Conservation (phyloP, 2,888 invertebrate species). For the Agonopterix heracliana region DNA sequence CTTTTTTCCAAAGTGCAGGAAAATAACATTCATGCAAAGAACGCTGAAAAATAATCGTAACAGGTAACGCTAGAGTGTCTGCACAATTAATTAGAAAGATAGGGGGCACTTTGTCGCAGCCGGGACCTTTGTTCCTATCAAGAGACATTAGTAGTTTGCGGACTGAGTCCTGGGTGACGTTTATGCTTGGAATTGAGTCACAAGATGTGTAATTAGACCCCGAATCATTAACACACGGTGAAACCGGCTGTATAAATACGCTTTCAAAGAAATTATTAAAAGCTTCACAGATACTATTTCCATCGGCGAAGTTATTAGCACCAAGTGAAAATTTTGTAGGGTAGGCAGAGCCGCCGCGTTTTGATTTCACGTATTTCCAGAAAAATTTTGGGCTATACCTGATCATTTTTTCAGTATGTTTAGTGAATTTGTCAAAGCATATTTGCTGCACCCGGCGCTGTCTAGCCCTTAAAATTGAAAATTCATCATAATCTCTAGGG, state of each 20-base stretch:
- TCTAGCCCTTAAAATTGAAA: not conserved
- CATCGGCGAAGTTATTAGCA: not conserved
- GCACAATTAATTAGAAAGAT: not conserved
- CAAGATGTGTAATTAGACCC: not conserved
- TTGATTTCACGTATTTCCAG: not conserved
- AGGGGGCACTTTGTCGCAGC: not conserved
- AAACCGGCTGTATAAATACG: not conserved
- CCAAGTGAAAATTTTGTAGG: not conserved
- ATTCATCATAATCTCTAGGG: not conserved
- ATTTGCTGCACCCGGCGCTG: not conserved
- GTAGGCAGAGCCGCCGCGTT: not conserved
- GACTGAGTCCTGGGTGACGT: not conserved
- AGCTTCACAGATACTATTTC: not conserved
- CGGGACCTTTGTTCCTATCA: not conserved
- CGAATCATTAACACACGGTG: not conserved
- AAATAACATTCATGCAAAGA: not conserved
- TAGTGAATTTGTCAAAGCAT: not conserved
- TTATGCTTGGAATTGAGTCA: not conserved
- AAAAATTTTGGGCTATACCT: not conserved
- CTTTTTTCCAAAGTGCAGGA: slow-evolving; percentile 8
- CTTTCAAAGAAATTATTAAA: not conserved
- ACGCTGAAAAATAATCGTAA: not conserved
- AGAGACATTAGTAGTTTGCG: not conserved
- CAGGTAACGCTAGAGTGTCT: not conserved
- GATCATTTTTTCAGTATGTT: not conserved